Percentiles rank a stretch among this genome's conserved stretches.
Conservation (phyloP, 2,888 invertebrate species). For the Schizaphis graminum region DNA sequence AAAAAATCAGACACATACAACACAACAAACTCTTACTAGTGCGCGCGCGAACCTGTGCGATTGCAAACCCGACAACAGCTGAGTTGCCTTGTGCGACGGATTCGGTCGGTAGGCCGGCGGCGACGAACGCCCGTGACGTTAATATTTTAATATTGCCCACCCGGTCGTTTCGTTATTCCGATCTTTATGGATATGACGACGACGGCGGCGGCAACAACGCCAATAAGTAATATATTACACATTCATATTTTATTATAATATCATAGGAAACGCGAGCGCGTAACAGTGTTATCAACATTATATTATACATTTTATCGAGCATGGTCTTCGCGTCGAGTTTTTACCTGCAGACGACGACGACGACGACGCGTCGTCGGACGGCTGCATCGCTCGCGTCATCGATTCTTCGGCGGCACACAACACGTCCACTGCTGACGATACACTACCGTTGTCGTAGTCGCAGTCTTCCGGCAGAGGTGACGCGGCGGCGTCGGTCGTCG, state of each 20-base stretch:
- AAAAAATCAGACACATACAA: not conserved
- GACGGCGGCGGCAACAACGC: not conserved
- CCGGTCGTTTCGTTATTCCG: not conserved
- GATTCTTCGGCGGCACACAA: not conserved
- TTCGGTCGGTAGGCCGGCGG: slow-evolving; percentile 13
- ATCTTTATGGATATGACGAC: not conserved
- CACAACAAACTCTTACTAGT: not conserved
- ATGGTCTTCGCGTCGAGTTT: not conserved
- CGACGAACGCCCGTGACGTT: not conserved
- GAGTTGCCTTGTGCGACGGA: not conserved
- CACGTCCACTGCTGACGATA: slow-evolving; percentile 45
- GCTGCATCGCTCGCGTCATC: slow-evolving; percentile 54
- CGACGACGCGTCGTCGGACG: slow-evolving; percentile 28
- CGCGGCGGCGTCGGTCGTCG: slow-evolving; percentile 7
- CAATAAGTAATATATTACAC: not conserved
- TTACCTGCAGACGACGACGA: slow-evolving; percentile 50
- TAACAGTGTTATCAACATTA: not conserved
- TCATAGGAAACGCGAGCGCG: not conserved
- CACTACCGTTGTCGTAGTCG: slow-evolving; percentile 33
- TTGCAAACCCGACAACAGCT: not conserved
- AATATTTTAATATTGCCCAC: not conserved
- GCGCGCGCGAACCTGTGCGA: not conserved
- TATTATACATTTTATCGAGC: not conserved
- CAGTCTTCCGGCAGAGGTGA: not conserved
- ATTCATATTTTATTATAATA: not conserved